Evolutionary conservation across 2,113 vertebrate species (phyloP).

Genomic region (Trachemys scripta): DNA sequence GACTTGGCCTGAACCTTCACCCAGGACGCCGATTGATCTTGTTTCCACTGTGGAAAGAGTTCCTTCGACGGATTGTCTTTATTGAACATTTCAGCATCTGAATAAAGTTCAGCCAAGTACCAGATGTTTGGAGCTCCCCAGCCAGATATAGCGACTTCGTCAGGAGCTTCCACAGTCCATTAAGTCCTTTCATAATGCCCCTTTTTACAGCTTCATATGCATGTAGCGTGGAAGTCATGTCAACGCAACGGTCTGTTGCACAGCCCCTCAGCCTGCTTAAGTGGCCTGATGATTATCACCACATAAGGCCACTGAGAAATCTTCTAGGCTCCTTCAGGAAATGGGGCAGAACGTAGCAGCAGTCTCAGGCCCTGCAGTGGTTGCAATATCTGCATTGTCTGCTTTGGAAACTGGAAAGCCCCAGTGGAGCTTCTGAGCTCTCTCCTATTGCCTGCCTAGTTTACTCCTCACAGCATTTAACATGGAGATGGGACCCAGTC

Average conservation of each 20-base stretch:
- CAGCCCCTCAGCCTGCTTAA: not conserved
- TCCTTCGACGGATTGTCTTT: not conserved
- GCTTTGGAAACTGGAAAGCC: not conserved
- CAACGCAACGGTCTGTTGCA: not conserved
- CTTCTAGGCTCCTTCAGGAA: not conserved
- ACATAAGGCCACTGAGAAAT: not conserved
- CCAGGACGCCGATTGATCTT: not conserved
- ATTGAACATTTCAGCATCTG: not conserved
- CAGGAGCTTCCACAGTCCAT: not conserved
- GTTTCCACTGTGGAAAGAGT: rapidly evolving
- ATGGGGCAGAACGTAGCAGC: not conserved
- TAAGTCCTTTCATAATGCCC: not conserved
- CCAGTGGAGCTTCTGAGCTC: conserved; percentile 12
- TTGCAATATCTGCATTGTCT: not conserved
- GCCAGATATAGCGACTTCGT: not conserved
- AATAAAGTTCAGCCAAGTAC: not conserved
- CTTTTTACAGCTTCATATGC: not conserved
- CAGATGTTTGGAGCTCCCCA: rapidly evolving
- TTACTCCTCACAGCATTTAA: conserved; percentile 24
- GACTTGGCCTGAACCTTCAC: not conserved
- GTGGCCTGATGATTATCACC: not conserved
- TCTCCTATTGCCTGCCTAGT: not conserved
- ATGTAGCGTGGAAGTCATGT: rapidly evolving
- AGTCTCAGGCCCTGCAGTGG: not conserved
- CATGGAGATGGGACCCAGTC: not conserved